Evolutionary conservation across 2,888 invertebrate species (phyloP), one percentile per base, ranked within the genome.

Genomic region (Torymus tubicola): DNA sequence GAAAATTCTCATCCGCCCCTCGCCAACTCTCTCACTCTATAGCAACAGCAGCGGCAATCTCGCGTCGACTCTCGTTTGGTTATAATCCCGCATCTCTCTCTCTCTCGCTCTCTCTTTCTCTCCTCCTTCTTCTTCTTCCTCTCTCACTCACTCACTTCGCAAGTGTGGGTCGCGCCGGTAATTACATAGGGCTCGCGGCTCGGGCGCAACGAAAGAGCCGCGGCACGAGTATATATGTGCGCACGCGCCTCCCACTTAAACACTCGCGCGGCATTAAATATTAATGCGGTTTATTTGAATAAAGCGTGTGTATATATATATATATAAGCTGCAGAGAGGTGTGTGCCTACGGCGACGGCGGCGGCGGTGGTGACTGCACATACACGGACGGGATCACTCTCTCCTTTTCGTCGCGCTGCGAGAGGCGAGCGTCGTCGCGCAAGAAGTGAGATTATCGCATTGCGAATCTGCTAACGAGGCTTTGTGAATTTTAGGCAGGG

Each of bases 211-310:
- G 50, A 52, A 75, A 68, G 67, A 58, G 58, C 58, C 55, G 31
- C 52, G 10, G 60, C 53, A 24, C 68, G 55, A 50, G 52, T 14
- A 55, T 13, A 55, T 18, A n/a, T n/a, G 68, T 55, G 68, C 68
- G 31, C 60, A 13, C 60, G 70, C 69, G 69, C 87, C 87, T 87
- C 88, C 88, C 87, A 89, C 88, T 89, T 88, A 87, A 88, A 86
- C 87, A 87, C 86, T 83, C 86, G 84, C 84, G 78, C 76, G 84
- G 86, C 86, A 88, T 87, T 89, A 89, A 89, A 89, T 89, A 89
- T 88, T 89, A 89, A 89, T 89, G 88, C 83, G 85, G 77, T 80
- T 83, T 85, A 88, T 89, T 89, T 88, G 88, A 89, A 89, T 88
- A 88, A 88, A 88, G 64, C 68, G 70, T 52, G 77, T 63, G 55